phyloP scores from a whole-genome alignment of 2,888 invertebrate species.

The Agrotis exclamationis region DNA sequence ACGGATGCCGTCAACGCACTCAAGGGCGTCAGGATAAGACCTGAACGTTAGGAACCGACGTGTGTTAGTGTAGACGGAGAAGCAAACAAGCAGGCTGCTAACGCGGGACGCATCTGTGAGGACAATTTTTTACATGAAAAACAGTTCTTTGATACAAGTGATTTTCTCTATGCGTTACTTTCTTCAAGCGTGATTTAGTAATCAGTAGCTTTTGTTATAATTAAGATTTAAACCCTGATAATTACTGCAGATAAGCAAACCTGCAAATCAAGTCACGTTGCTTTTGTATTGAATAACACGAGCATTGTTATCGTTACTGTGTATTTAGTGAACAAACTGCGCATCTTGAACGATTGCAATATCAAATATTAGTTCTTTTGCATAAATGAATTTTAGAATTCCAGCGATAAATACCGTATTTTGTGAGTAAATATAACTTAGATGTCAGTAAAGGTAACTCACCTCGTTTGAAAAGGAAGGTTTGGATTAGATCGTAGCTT shows the following conservation, averaged over 20 bases:
- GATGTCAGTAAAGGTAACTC: slow-evolving; percentile 46
- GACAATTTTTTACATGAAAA: not conserved
- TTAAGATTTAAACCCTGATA: not conserved
- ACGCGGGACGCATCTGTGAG: slow-evolving; percentile 63
- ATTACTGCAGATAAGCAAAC: slow-evolving; percentile 11
- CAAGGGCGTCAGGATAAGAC: slow-evolving; percentile 73
- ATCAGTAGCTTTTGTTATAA: slow-evolving; percentile 3
- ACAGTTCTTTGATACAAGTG: not conserved
- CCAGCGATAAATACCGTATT: not conserved
- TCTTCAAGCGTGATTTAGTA: not conserved
- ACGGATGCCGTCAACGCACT: slow-evolving; percentile 85
- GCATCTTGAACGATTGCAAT: not conserved
- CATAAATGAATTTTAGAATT: not conserved
- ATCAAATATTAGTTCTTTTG: slow-evolving; percentile 5
- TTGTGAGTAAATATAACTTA: not conserved
- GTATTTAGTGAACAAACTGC: slow-evolving; percentile 28
- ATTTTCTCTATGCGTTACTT: no score
- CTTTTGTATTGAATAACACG: slow-evolving; percentile 21
- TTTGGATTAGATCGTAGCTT: slow-evolving; percentile 72
- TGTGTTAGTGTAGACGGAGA: slow-evolving; percentile 85
- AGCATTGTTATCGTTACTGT: slow-evolving; percentile 40
- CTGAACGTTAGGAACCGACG: slow-evolving; percentile 79
- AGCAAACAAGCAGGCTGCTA: slow-evolving; percentile 69
- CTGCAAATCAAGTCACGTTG: slow-evolving; percentile 37
- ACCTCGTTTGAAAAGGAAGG: slow-evolving; percentile 71